Evolutionary conservation across 2,888 invertebrate species (phyloP).

Genomic region (Sphaeridia pumilis): DNA sequence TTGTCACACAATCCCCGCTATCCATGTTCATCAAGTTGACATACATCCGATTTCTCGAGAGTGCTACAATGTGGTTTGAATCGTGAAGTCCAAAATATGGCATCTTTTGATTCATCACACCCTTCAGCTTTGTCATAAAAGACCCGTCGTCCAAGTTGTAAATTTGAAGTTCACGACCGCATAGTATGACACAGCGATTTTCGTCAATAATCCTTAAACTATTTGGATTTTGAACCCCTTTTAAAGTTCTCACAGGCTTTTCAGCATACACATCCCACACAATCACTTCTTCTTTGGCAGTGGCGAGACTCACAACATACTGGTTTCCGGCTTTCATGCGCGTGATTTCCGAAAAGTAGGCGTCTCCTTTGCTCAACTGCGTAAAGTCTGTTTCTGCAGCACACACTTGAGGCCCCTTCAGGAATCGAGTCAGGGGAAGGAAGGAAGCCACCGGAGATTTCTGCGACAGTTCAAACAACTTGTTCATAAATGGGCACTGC

Average conservation of each 20-base stretch:
- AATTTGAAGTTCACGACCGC: slow-evolving; percentile 65
- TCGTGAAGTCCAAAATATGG: slow-evolving; percentile 78
- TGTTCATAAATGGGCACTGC: slow-evolving; percentile 34
- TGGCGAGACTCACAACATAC: slow-evolving; percentile 62
- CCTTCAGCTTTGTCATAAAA: slow-evolving; percentile 60
- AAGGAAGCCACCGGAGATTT: slow-evolving; percentile 34
- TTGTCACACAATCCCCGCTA: slow-evolving; percentile 68
- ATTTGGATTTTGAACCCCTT: slow-evolving; percentile 63
- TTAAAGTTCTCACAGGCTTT: slow-evolving; percentile 53
- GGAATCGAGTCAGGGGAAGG: slow-evolving; percentile 27
- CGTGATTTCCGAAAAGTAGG: slow-evolving; percentile 50
- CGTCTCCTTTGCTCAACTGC: slow-evolving; percentile 21
- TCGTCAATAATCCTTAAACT: slow-evolving; percentile 62
- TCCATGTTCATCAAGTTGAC: slow-evolving; percentile 75
- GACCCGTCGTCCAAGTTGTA: slow-evolving; percentile 65
- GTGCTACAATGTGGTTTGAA: slow-evolving; percentile 62
- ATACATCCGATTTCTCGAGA: slow-evolving; percentile 78
- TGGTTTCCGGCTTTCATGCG: slow-evolving; percentile 54
- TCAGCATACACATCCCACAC: slow-evolving; percentile 65
- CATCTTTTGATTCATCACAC: slow-evolving; percentile 88
- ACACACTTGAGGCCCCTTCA: slow-evolving; percentile 20
- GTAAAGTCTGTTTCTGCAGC: slow-evolving; percentile 7
- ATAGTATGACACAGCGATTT: slow-evolving; percentile 60
- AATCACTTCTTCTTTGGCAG: slow-evolving; percentile 61
- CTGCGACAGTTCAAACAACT: slow-evolving; percentile 26